Evolutionary conservation across 2,113 vertebrate genomes (phyloP).

Genomic region (Eudorcas thomsonii): DNA sequence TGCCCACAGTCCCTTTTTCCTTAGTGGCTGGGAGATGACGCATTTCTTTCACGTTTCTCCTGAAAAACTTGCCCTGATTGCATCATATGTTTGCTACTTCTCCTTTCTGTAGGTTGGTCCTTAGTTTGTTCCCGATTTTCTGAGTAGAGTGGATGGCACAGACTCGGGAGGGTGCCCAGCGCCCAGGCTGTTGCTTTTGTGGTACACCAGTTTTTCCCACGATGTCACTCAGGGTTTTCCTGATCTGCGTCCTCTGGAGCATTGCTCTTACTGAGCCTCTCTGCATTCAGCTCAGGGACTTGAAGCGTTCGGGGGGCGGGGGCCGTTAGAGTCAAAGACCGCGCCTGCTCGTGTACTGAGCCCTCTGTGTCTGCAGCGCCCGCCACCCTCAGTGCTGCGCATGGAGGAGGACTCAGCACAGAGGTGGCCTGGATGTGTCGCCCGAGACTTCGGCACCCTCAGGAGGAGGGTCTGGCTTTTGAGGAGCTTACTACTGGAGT

Average conservation of each 20-base stretch:
- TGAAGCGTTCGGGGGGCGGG: background rate
- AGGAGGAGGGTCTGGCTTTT: background rate
- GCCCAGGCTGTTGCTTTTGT: background rate
- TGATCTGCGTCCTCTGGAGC: background rate
- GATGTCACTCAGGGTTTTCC: background rate
- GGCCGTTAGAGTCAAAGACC: background rate
- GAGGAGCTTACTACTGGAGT: background rate
- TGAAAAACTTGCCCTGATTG: too few relatives aligned
- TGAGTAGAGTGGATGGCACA: background rate
- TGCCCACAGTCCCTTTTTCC: background rate
- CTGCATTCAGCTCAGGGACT: background rate
- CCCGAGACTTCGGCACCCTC: background rate
- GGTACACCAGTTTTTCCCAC: accelerated
- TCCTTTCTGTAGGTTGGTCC: background rate
- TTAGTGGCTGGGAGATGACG: too few relatives aligned
- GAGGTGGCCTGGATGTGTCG: background rate
- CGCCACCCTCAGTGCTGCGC: accelerated
- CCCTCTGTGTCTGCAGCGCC: background rate
- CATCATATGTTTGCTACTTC: background rate
- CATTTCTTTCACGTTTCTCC: background rate
- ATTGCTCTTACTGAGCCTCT: background rate
- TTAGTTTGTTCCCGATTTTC: background rate
- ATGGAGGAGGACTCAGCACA: background rate
- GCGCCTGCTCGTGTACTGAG: accelerated
- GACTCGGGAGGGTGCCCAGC: accelerated